These are phyloP conservation scores for Indicator indicator DNA, from an alignment of 2,113 vertebrate genomes.

Conservation along the genomic window DNA sequence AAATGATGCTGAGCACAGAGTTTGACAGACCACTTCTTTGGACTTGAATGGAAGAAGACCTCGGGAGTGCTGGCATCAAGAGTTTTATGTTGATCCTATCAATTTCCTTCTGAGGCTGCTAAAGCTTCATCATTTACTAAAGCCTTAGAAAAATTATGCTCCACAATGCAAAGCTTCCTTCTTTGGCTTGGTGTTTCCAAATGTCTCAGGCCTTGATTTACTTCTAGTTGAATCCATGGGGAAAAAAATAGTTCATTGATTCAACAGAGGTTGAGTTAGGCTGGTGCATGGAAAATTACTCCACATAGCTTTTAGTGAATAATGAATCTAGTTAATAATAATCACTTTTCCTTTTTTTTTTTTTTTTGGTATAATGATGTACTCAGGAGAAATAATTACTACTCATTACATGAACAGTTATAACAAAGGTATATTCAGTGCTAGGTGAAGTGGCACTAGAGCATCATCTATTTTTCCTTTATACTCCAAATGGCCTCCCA, in stretches of 20 bases:
- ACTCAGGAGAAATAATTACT: not conserved
- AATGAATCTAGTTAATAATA: not conserved
- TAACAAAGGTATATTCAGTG: not conserved
- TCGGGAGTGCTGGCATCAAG: not conserved
- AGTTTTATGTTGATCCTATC: not conserved
- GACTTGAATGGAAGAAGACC: not conserved
- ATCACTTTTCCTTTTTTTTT: not conserved
- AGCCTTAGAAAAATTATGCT: not conserved
- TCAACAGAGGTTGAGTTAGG: not conserved
- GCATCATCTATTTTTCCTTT: not conserved
- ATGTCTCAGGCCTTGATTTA: not conserved
- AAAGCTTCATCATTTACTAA: not conserved
- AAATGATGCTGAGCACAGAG: not conserved
- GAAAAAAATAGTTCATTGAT: not conserved
- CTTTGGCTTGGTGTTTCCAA: not conserved
- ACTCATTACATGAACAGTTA: not conserved
- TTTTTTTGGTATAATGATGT: not conserved
- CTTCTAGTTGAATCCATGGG: not conserved
- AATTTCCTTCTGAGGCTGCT: not conserved
- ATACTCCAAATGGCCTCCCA: not conserved
- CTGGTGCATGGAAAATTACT: not conserved
- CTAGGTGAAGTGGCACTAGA: not conserved
- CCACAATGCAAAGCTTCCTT: not conserved
- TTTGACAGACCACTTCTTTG: not conserved
- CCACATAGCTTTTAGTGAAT: not conserved